Evolutionary conservation across 2,888 invertebrate genomes (phyloP).

Genomic region (Drosophila setosimentum): DNA sequence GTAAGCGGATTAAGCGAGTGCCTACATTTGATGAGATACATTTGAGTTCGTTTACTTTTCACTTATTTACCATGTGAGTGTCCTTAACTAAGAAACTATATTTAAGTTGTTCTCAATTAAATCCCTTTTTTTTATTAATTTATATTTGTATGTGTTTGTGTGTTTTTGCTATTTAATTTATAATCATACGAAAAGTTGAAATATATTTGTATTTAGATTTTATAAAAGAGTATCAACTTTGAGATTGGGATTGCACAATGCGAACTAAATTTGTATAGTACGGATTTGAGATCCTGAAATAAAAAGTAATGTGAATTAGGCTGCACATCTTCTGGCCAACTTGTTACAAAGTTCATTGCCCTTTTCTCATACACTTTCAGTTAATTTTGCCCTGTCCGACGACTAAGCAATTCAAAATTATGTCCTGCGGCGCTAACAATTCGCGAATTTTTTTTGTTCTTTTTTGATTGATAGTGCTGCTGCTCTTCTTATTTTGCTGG

Average conservation of each 20-base stretch:
- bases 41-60: background rate
- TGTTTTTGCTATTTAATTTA: background rate
- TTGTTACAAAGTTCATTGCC: background rate
- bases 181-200: background rate
- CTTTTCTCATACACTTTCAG: slow-evolving; percentile 30
- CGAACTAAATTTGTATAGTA: background rate
- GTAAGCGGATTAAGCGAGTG: slow-evolving; percentile 29
- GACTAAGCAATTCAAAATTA: slow-evolving; percentile 70
- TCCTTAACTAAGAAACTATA: background rate
- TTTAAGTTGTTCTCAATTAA: background rate
- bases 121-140: background rate
- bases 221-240: background rate
- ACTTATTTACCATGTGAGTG: background rate
- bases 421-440: slow-evolving; percentile 70
- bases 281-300: background rate
- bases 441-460: slow-evolving; percentile 23
- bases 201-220: background rate
- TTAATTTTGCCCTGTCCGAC: slow-evolving; percentile 20
- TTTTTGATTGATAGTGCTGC: slow-evolving; percentile 19
- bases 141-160: background rate
- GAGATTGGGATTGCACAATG: background rate
- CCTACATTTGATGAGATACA: background rate
- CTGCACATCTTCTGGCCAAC: background rate
- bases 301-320: background rate
- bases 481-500: slow-evolving; percentile 7